Evolutionary conservation across 2,888 invertebrate genomes (phyloP), one percentile per base, ranked within the genome.

Genomic region (Xanthorhoe designata): DNA sequence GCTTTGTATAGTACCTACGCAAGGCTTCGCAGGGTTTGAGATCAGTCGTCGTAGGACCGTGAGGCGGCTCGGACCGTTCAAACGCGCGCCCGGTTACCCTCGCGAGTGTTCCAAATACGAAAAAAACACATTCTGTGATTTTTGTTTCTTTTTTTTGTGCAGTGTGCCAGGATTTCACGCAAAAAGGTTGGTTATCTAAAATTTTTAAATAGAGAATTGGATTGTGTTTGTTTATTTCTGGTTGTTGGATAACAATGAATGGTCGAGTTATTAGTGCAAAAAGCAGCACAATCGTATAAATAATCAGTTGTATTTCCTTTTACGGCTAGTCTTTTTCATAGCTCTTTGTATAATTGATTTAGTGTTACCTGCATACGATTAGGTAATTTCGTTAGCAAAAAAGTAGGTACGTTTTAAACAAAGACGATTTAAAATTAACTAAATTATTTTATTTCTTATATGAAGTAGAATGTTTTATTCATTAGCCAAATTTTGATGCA

Each of bases 81-180:
- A 58, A 72, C 71, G 73, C 76, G 70, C 72, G 68, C 69, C 61
- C 61, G 65, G 71, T 10, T 66, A 70, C 72, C 84, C 84, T 69
- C 90, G 91, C 87, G 91, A 82, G 90, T 91, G 90, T 81, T 80
- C 79, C 79, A 80, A 80, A 78, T 81, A 79, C 73, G 78, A 82
- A 82, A 69, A 69, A 70, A 63, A 69, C 66, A 68, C 66, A 71
- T 67, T 70, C 55, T 75, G 84, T 84, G 86, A 80, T 87, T 78
- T 82, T 80, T 78, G 82, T 85, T 82, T 80, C 72, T 78, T 79
- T 79, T 78, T 74, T 77, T 76, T 71, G 87, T 89, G 90, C 76
- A 74, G 71, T 84, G 85, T 87, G 86, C 83, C 79, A 85, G 91
- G 90, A 90, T 90, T 90, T 85, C 75, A 74, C 66, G 72, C 69